Conservation (phyloP, 2,113 vertebrate species). For the Podiceps cristatus region DNA sequence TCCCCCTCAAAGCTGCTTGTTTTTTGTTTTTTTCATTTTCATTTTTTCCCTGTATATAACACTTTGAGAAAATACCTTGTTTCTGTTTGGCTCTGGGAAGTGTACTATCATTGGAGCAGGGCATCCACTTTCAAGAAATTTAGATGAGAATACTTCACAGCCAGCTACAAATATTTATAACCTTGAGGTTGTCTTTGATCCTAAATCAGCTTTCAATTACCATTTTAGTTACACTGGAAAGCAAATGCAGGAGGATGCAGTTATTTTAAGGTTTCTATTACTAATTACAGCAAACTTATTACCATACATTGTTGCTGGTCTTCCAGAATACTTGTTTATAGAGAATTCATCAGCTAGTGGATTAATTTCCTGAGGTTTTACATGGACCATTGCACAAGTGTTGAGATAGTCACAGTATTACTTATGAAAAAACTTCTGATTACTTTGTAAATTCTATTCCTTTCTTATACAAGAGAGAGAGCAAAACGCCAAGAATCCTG, state of each 20-base stretch:
- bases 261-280: slow-evolving; percentile 74
- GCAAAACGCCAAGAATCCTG: background rate
- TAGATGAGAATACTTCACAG: slow-evolving; percentile 24
- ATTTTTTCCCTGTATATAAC: background rate
- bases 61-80: background rate
- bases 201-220: slow-evolving; percentile 78
- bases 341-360: background rate
- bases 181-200: slow-evolving; percentile 74
- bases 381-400: background rate
- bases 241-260: slow-evolving; percentile 54
- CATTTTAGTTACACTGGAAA: slow-evolving; percentile 58
- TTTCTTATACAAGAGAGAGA: background rate
- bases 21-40: background rate
- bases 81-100: background rate
- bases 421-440: background rate
- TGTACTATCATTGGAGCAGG: background rate
- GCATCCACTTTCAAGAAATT: background rate
- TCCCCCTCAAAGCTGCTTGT: background rate
- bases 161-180: slow-evolving; percentile 69
- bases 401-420: background rate
- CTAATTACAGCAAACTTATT: slow-evolving; percentile 75
- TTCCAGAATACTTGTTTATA: slow-evolving; percentile 54
- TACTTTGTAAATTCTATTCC: background rate
- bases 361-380: background rate
- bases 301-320: slow-evolving; percentile 60